phyloP scores from a whole-genome alignment of 2,888 invertebrate genomes.

The Ommatoiulus sabulosus region DNA sequence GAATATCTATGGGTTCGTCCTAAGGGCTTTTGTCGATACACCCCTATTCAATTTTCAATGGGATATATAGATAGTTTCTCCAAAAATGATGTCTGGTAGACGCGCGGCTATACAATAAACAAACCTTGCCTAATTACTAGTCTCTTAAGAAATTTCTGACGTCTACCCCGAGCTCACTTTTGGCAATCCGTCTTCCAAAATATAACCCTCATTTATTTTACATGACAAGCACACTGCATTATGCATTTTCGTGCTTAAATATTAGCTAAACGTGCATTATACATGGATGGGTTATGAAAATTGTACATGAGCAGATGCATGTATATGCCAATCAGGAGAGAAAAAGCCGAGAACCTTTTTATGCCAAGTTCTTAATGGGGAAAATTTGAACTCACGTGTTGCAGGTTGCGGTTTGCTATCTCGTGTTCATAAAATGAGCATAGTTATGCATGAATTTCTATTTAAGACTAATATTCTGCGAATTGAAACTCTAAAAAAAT shows the following conservation, averaged over 20 bases:
- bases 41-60: slow-evolving; percentile 44
- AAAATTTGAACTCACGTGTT: not conserved
- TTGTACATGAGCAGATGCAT: not conserved
- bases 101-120: slow-evolving; percentile 20
- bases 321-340: slow-evolving; percentile 37
- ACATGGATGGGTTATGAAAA: slow-evolving; percentile 37
- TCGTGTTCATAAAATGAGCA: not conserved
- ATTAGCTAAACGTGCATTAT: slow-evolving; percentile 41
- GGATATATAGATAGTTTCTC: not conserved
- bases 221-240: slow-evolving; percentile 48
- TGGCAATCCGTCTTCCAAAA: slow-evolving; percentile 44
- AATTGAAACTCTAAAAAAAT: too few species aligned
- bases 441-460: too few species aligned
- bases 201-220: slow-evolving; percentile 45
- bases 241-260: slow-evolving; percentile 47
- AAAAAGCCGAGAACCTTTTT: not conserved
- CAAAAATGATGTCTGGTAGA: not conserved
- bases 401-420: not conserved
- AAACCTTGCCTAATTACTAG: slow-evolving; percentile 53
- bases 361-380: not conserved
- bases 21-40: slow-evolving; percentile 45
- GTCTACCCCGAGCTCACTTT: slow-evolving; percentile 47
- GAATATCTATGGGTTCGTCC: slow-evolving; percentile 46
- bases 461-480: too few species aligned
- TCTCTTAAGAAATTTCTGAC: slow-evolving; percentile 52